Evolutionary conservation across 2,888 invertebrate genomes (phyloP), one percentile per base, ranked within the genome.

Genomic region (Pseudanteris insignis): DNA sequence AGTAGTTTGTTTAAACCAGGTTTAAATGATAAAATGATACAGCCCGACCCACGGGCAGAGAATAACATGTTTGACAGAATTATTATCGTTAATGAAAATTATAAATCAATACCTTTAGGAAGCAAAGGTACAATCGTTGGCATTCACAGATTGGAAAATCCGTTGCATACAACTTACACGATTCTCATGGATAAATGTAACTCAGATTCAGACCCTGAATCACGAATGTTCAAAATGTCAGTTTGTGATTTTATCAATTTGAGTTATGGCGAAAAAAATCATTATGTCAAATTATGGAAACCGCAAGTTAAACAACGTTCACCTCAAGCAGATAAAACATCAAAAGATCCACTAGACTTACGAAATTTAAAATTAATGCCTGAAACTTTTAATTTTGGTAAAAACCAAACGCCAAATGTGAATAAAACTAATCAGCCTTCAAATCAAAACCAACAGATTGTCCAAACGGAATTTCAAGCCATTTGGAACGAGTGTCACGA

Each of bases 111-210:
- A 9, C 95, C 95, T 0, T 79, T 91, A 2, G 96, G 95, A 1
- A 83, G 86, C 6, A 86, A 87, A 62, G 98, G 97, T 15, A 96
- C 94, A 0, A 83, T 98, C 0, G 88, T 93, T n/a, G 92, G 86
- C 0, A 83, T 89, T 5, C 81, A 84, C 47, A 80, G 76, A 44
- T 66, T 68, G 1, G 88, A 83, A 72, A 85, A 82, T 38, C 82
- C 84, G 41, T 79, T 83, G 0, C 86, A 88, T 28, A 82, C 82
- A 0, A 82, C 88, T 46, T 92, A 89, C 73, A 92, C 93, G 66
- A 85, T 96, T 12, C 80, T 95, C 50, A 94, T 94, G 74, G 95
- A 96, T 72, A 82, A 86, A 61, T n/a, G n/a, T n/a, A n/a, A n/a
- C n/a, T n/a, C n/a, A n/a, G n/a, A n/a, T n/a, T n/a, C n/a, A n/a